These are phyloP conservation scores for Tiaroga cobitis DNA, from an alignment of 2,797 vertebrate genomes.

Conservation along the genomic window DNA sequence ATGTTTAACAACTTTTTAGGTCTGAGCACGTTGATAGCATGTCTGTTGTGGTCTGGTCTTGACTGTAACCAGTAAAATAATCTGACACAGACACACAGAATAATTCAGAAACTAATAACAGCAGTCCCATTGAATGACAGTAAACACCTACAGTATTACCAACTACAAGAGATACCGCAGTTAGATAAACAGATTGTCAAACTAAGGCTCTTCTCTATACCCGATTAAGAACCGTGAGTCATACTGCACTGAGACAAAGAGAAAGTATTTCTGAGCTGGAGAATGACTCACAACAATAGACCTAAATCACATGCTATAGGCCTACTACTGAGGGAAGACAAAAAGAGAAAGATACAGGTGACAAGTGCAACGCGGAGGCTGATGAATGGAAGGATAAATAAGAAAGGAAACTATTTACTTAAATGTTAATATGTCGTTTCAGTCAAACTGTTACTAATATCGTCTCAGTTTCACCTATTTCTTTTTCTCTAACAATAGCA, in stretches of 20 bases:
- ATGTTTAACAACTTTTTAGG: background rate
- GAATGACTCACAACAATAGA: conserved; percentile 41
- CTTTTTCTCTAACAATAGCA: background rate
- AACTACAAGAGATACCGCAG: conserved; percentile 7
- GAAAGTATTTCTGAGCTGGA: conserved; percentile 31
- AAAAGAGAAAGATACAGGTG: conserved; percentile 2
- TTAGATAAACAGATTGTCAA: conserved; percentile 41
- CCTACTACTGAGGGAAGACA: background rate
- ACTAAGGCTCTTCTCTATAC: conserved; percentile 7
- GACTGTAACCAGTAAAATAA: background rate
- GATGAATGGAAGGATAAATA: background rate
- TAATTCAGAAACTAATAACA: background rate
- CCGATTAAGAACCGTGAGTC: conserved; percentile 32
- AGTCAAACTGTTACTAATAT: background rate
- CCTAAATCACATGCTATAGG: conserved; percentile 3
- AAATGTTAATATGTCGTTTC: background rate
- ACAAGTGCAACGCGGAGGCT: conserved; percentile 1
- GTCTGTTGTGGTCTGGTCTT: background rate
- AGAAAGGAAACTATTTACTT: background rate
- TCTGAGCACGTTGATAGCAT: background rate
- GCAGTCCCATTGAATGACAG: conserved; percentile 13
- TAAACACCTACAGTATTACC: background rate
- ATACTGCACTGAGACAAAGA: conserved; percentile 13
- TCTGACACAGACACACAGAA: background rate
- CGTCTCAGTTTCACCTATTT: background rate